A percentile compares a stretch with the other conserved stretches of the same genome.
Evolutionary conservation across 2,113 vertebrate species (phyloP).

Genomic region (Neotoma lepida): DNA sequence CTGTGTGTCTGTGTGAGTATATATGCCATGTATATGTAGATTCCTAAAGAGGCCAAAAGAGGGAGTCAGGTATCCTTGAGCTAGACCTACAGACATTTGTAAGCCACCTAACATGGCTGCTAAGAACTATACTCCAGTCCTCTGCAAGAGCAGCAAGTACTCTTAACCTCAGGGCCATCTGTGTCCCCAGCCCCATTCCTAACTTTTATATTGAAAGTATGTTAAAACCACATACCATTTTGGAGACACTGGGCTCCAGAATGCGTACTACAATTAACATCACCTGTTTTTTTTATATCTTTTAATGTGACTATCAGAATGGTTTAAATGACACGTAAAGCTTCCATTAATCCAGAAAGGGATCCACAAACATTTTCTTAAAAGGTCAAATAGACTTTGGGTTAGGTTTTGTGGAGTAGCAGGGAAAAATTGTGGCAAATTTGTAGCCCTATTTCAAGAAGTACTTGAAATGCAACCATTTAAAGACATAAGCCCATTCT

Average conservation of each 20-base stretch:
- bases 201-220: background rate
- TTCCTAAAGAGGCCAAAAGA: background rate
- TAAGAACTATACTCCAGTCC: background rate
- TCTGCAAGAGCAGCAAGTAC: background rate
- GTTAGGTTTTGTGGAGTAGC: background rate
- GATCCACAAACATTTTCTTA: background rate
- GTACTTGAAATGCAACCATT: background rate
- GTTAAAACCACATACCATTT: background rate
- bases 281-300: background rate
- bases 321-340: background rate
- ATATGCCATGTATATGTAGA: background rate
- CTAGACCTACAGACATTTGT: background rate
- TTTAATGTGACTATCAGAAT: background rate
- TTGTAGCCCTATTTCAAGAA: background rate
- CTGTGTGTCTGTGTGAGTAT: too few relatives aligned
- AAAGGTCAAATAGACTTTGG: background rate
- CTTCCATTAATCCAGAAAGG: background rate
- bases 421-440: background rate
- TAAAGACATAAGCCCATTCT: background rate
- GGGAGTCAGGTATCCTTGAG: too few relatives aligned
- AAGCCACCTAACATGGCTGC: too few relatives aligned
- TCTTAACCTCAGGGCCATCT: background rate
- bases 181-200: background rate
- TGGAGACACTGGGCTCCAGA: background rate
- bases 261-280: background rate